Conservation (phyloP, 2,888 invertebrate species). For the Mechanitis mazaeus region DNA sequence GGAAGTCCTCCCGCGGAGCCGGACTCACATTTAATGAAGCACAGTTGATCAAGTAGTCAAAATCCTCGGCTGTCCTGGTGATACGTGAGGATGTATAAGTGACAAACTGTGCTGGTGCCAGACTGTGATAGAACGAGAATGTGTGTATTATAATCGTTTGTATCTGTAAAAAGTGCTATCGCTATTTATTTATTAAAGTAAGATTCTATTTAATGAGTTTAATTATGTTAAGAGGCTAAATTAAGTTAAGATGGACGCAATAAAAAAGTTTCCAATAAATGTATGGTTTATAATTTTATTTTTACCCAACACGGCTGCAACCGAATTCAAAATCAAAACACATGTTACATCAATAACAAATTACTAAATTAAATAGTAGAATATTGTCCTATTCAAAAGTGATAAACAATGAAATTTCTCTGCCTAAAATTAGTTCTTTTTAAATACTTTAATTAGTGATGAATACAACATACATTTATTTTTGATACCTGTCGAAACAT, state of each 20-base stretch:
- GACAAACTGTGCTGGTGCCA: slow-evolving; percentile 28
- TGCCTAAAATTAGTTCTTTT: too few species aligned
- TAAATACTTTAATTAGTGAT: too few species aligned
- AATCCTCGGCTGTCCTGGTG: slow-evolving; percentile 27
- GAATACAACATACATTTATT: too few species aligned
- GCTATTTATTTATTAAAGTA: slow-evolving; percentile 72
- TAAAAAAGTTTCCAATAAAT: slow-evolving; percentile 50
- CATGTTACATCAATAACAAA: background rate
- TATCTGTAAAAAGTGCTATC: slow-evolving; percentile 60
- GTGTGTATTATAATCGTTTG: slow-evolving; percentile 49
- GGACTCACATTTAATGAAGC: slow-evolving; percentile 69
- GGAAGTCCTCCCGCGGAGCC: slow-evolving; percentile 51
- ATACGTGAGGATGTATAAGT: slow-evolving; percentile 27
- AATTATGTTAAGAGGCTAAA: slow-evolving; percentile 61
- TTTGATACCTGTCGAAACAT: too few species aligned
- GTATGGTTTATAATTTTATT: slow-evolving; percentile 26
- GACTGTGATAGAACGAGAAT: slow-evolving; percentile 61
- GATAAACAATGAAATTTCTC: too few species aligned
- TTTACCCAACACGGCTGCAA: background rate
- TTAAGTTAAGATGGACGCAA: slow-evolving; percentile 61
- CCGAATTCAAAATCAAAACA: background rate
- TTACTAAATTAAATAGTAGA: too few species aligned
- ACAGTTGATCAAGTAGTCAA: slow-evolving; percentile 64
- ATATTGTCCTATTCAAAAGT: too few species aligned
- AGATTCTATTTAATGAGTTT: slow-evolving; percentile 66